Conservation (phyloP, 2,113 vertebrate genomes). For the Myotis davidii region DNA sequence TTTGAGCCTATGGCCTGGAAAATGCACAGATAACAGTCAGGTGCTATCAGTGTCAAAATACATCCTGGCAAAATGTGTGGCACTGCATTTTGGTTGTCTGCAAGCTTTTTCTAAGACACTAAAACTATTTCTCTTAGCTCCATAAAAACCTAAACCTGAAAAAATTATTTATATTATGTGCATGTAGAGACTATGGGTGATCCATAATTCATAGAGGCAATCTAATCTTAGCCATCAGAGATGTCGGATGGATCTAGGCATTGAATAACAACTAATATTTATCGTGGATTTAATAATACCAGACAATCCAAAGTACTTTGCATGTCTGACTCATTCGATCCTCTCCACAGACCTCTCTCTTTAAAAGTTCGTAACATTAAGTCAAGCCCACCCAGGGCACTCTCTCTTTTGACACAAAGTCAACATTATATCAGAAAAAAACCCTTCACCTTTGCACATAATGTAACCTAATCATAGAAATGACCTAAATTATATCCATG, state of each 20-base stretch:
- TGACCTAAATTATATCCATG: neutral
- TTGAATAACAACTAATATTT: neutral
- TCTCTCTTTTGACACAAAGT: neutral
- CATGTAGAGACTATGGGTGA: neutral
- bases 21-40: conserved; percentile 17
- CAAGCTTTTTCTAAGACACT: conserved; percentile 9
- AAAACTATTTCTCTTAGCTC: neutral
- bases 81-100: neutral
- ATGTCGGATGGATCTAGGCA: neutral
- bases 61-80: conserved; percentile 57
- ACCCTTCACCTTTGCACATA: neutral
- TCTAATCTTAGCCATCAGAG: neutral
- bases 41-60: neutral
- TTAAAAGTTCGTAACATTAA: neutral
- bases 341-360: neutral
- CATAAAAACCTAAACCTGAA: conserved; percentile 6
- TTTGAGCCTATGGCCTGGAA: conserved; percentile 23
- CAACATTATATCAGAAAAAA: neutral
- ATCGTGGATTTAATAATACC: neutral
- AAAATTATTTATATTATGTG: conserved; percentile 2
- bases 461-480: neutral
- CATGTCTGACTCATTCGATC: neutral
- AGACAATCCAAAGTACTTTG: neutral
- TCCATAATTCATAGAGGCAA: neutral
- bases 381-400: neutral